Evolutionary conservation across 2,113 vertebrate genomes (phyloP).

Genomic region (Trichechus manatus): DNA sequence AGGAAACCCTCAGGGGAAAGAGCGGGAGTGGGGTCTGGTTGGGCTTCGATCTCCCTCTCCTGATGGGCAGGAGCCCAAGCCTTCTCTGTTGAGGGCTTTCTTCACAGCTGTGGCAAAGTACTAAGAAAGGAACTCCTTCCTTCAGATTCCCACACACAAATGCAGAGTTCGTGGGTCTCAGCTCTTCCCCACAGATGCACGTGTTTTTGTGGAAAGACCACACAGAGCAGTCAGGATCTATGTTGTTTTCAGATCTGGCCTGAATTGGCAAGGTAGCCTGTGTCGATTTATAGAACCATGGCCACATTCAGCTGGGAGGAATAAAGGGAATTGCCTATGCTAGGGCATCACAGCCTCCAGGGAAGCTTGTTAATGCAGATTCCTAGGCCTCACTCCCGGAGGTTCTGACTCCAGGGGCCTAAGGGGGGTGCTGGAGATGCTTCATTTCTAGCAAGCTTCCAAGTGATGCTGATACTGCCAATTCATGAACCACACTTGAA

Average conservation of each 20-base stretch:
- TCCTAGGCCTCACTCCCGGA: constrained; percentile 43
- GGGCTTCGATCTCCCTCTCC: fast-evolving
- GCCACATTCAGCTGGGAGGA: constrained; percentile 61
- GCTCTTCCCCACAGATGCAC: constrained; percentile 65
- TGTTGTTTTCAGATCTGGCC: constrained; percentile 68
- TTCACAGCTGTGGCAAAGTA: neutral
- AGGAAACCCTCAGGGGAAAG: neutral
- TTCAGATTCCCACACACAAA: constrained; percentile 13
- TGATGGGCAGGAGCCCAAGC: neutral
- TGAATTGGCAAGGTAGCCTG: neutral
- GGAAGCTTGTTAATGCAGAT: neutral
- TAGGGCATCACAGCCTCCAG: neutral
- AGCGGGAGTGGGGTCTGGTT: neutral
- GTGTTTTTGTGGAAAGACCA: constrained; percentile 74
- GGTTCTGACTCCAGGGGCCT: constrained; percentile 29
- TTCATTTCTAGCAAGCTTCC: constrained; percentile 35
- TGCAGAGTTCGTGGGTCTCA: constrained; percentile 21
- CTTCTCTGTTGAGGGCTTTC: neutral
- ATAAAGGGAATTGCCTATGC: constrained; percentile 6
- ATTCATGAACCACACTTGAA: neutral
- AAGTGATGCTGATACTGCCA: neutral
- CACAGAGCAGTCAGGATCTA: constrained; percentile 4
- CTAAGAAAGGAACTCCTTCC: neutral
- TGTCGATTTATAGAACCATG: constrained; percentile 49
- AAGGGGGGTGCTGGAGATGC: neutral